Evolutionary conservation across 2,888 invertebrate genomes (phyloP), one percentile per base, ranked within the genome.

Genomic region (Eupithecia exiguata): DNA sequence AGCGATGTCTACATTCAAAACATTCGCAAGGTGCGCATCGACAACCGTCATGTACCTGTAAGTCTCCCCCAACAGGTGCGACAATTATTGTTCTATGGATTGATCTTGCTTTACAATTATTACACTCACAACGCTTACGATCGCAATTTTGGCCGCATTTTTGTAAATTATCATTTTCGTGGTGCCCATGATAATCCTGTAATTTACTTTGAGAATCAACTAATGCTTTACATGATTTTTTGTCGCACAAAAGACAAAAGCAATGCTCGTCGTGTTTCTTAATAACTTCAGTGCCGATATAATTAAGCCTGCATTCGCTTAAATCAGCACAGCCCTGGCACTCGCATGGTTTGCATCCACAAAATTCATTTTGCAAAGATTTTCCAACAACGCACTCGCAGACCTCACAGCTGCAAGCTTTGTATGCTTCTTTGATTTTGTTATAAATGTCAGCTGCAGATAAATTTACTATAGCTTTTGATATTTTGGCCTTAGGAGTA

Each of bases 381-480:
- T 80, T 85, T 10, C 79, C 81, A 35, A 74, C 77, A 25, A 91
- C 80, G 67, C 93, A 93, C 79, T 92, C 89, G 70, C 93, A 93
- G 40, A 92, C 86, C 86, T 88, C 92, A 75, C 93, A 93, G 81
- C 87, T 91, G 68, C 93, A 93, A 0, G 88, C 90, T 67, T 88
- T 84, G 68, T 91, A 93, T 21, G 86, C 86, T 77, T 92, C 89
- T 82, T 88, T 90, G 63, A 93, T 82, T 82, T 82, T 88, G 53
- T 82, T 83, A 7, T 90, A 78, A 72, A 93, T 85, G 74, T 93
- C 88, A 61, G 78, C 77, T 53, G 83, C 84, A 21, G 84, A 78
- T 66, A 84, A 69, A 69, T 70, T n/a, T 1, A 66, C 16, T n/a
- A 67, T 75, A 0, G 49, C 5, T 14, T 53, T 18, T 12, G 66